phyloP scores from a whole-genome alignment of 2,797 vertebrate genomes.

The Enoplosus armatus region DNA sequence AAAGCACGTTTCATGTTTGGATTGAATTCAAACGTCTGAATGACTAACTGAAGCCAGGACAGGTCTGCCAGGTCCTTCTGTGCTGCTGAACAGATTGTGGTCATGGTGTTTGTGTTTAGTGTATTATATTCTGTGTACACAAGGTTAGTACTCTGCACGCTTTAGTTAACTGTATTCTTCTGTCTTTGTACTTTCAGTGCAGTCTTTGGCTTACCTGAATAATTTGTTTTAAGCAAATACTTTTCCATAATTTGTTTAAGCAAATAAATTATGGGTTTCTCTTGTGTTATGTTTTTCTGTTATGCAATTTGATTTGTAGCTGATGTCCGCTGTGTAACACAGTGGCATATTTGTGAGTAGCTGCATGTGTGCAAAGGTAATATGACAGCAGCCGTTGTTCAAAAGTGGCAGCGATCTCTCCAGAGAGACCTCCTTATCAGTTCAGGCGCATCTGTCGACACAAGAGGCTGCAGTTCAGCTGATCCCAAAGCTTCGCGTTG shows the following conservation, averaged over 20 bases:
- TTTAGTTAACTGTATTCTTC: constrained; percentile 36
- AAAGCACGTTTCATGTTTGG: constrained; percentile 3
- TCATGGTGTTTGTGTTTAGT: constrained; percentile 61
- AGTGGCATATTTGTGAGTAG: constrained; percentile 38
- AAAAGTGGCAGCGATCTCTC: constrained; percentile 17
- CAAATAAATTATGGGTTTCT: constrained; percentile 72
- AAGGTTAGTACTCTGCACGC: constrained; percentile 36
- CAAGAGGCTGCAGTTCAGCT: background rate
- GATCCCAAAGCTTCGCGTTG: background rate
- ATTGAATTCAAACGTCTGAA: background rate
- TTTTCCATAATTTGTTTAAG: constrained; percentile 74
- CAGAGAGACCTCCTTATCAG: constrained; percentile 18
- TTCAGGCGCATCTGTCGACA: constrained; percentile 24
- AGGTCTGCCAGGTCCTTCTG: constrained; percentile 39
- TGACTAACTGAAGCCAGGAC: background rate
- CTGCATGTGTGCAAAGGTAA: constrained; percentile 21
- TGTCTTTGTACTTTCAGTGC: constrained; percentile 58
- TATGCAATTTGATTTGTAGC: constrained; percentile 16
- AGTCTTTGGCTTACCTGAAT: constrained; percentile 53
- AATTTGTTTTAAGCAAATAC: constrained; percentile 49
- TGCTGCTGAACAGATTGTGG: constrained; percentile 63
- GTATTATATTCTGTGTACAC: constrained; percentile 24
- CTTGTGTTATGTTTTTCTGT: constrained; percentile 27
- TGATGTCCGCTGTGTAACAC: constrained; percentile 25
- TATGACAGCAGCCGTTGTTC: constrained; percentile 47